Evolutionary conservation across 2,888 invertebrate genomes (phyloP), one percentile per base, ranked within the genome.

Genomic region (Patella caerulea): DNA sequence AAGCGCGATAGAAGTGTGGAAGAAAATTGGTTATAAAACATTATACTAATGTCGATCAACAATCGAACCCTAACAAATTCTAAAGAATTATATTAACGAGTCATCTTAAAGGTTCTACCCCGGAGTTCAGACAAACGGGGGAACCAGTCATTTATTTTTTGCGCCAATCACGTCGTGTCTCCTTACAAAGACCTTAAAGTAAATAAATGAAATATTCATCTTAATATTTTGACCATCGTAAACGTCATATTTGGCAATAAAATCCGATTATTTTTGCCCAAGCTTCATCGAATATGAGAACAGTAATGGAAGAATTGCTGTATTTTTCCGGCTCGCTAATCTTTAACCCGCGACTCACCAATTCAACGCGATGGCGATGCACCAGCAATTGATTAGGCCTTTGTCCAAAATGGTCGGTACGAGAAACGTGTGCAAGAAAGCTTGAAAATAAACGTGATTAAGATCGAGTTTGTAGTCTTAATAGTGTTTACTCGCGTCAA

Each of bases 401-500:
- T 83, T 83, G 83, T 83, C 78, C 73, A 73, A 72, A 52, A 56
- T 73, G 75, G 78, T 71, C 77, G 74, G 70, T 79, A 73, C 74
- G 74, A 72, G 76, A 73, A 75, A 75, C 77, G 80, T 74, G 81
- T 80, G 83, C 83, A 80, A 70, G 78, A 77, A 84, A 79, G 82
- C 83, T 80, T 73, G 78, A 82, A 80, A 79, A 81, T 81, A 84
- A 84, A 82, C 82, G 84, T 83, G 84, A 86, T 86, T 84, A 84
- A 82, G 81, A 79, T 80, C 75, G 55, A 72, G 77, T 78, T 78
- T 77, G 81, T 83, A 83, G 9, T 81, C 81, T 81, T 79, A 81
- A 82, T 78, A 82, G 79, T 84, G 84, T 86, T 85, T 84, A 83
- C 84, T 79, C 83, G 79, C 79, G 80, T 76, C 79, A 83, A 78